A percentile compares a stretch with the other conserved stretches of the same genome.
These are phyloP conservation scores for Labeo calbasu DNA, from an alignment of 2,797 vertebrate species.

Conservation along the genomic window DNA sequence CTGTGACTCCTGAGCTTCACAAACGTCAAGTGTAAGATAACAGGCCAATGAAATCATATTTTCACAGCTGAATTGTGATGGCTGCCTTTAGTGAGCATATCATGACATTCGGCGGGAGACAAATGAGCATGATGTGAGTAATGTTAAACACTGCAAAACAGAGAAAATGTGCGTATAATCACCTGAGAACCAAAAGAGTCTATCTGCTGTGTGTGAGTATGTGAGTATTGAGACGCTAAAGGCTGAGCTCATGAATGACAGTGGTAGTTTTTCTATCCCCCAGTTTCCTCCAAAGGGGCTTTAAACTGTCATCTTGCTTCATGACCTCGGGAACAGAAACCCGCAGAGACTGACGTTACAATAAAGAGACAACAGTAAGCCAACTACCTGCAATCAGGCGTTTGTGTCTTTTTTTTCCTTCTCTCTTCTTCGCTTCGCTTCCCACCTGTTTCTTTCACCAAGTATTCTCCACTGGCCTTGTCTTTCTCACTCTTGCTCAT, in stretches of 20 bases:
- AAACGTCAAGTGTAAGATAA: not conserved
- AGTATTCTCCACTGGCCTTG: slow-evolving; percentile 18
- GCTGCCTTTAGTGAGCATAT: slow-evolving; percentile 32
- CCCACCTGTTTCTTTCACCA: slow-evolving; percentile 24
- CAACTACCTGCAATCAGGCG: slow-evolving; percentile 26
- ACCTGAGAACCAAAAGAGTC: slow-evolving; percentile 40
- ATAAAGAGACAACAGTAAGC: slow-evolving; percentile 31
- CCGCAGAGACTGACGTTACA: slow-evolving; percentile 29
- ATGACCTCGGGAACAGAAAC: slow-evolving; percentile 27
- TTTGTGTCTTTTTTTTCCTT: slow-evolving; percentile 12
- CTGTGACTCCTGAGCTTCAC: slow-evolving; percentile 23
- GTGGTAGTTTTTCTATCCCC: not conserved
- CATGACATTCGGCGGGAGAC: slow-evolving; percentile 11
- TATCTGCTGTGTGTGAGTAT: slow-evolving; percentile 18
- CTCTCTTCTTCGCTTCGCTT: not conserved
- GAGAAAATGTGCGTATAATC: slow-evolving; percentile 20
- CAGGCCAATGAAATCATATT: not conserved
- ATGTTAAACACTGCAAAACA: slow-evolving; percentile 36
- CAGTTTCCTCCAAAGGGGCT: slow-evolving; percentile 4
- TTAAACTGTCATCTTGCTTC: slow-evolving; percentile 27
- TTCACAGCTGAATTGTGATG: slow-evolving; percentile 17
- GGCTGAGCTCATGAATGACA: slow-evolving; percentile 29
- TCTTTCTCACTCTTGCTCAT: slow-evolving; percentile 36
- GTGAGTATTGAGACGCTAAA: slow-evolving; percentile 17
- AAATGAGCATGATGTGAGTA: slow-evolving; percentile 35